Evolutionary conservation across 2,888 invertebrate genomes (phyloP).

Genomic region (Pyrgus malvae): DNA sequence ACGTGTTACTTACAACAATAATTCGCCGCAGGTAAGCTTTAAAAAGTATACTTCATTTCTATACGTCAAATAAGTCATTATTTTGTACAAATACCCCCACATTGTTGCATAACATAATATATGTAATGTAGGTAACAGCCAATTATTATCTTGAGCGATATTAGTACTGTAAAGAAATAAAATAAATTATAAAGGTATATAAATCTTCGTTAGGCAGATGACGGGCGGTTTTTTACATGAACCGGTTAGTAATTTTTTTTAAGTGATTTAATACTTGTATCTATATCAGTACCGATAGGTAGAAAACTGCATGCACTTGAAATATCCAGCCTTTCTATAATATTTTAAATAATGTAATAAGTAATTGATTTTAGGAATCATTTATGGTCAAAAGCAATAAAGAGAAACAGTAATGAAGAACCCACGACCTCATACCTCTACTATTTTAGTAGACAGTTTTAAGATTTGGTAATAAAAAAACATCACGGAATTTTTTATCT

Average conservation of each 20-base stretch:
- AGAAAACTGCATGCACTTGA: neutral
- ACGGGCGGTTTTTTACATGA: neutral
- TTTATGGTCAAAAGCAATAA: no score
- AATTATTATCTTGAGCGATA: no score
- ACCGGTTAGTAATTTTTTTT: neutral
- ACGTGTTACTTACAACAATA: constrained; percentile 57
- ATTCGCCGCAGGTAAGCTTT: constrained; percentile 65
- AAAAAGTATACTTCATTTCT: neutral
- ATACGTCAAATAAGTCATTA: neutral
- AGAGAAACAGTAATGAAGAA: no score
- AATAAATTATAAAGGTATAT: no score
- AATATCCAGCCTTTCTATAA: no score
- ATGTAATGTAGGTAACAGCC: no score
- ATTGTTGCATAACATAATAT: neutral
- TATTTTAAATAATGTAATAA: no score
- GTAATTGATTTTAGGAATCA: no score
- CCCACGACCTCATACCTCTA: no score
- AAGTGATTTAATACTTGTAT: neutral
- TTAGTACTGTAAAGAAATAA: no score
- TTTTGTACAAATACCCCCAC: constrained; percentile 8
- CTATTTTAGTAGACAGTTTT: no score
- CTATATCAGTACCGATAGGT: neutral
- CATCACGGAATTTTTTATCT: neutral
- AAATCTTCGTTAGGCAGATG: neutral
- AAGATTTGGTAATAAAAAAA: neutral